Base-by-base conservation (phyloP, 2,113 vertebrate genomes). In the Daubentonia madagascariensis region DNA sequence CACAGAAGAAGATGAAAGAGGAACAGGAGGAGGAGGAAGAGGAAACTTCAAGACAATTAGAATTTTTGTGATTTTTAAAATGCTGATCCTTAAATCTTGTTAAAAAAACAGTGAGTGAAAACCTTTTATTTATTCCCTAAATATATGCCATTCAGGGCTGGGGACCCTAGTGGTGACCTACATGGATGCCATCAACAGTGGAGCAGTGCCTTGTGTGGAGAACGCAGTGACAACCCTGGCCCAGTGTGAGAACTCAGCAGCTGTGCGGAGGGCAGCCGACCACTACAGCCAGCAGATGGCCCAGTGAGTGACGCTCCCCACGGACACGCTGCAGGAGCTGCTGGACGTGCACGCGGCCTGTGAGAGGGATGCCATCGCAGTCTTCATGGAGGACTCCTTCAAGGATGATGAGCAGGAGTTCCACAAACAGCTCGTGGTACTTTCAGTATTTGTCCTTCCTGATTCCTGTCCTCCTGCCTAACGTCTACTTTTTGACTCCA, bases 171-270 rank as follows among this genome's bases (percentile, higher is more conserved):
- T 85, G 1, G 85, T 54, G 17, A 94, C 95, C 28, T 99, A 98
- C 0, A 93, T 98, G 85, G 95, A 97, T 0, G 81, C 97, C 61
- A 98, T 99, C 76, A 91, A 94, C 12, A 98, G 94, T 18, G 98
- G 98, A 28, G 48, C 12, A 0, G 52, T 98, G 8, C 98, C 98
- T 11, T 99, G 98, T 87, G 73, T 99, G 84, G 98, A 99, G 88
- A 98, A 98, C 0, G 97, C 98, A 0, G 98, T 99, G 86, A 88
- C 91, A 63, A 86, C 97, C 32, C 89, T 99, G 98, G 96, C 98
- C 0, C 48, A 97, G 79, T 86, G 67, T 10, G 98, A 99, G 96
- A 99, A 98, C 28, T 54, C 97, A 25, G 94, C 40, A 0, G 98
- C 98, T 0, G 1, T 98, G 57, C 50, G 96, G 37, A 96, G 98